Conservation (phyloP, 2,888 invertebrate genomes). For the Caenorhabditis sp. region DNA sequence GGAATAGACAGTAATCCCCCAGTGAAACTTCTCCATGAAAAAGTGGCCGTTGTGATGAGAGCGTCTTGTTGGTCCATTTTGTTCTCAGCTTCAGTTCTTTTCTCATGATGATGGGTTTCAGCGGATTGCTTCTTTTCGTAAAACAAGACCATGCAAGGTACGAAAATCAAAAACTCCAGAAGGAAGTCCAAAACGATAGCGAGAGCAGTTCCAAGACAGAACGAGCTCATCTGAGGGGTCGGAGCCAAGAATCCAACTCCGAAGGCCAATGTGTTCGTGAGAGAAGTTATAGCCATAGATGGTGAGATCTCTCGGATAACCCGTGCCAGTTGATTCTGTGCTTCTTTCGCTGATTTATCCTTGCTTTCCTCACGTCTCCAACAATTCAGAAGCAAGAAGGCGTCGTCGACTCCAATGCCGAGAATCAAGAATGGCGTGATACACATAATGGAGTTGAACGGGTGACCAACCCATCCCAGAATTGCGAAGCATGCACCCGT, state of each 20-base stretch:
- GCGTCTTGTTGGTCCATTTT: background rate
- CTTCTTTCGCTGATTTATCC: slow-evolving; percentile 37
- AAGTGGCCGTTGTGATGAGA: background rate
- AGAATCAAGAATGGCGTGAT: slow-evolving; percentile 76
- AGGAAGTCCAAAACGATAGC: slow-evolving; percentile 80
- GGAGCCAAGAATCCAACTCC: slow-evolving; percentile 74
- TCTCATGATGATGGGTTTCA: slow-evolving; percentile 2
- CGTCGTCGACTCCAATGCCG: slow-evolving; percentile 78
- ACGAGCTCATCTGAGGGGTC: slow-evolving; percentile 76
- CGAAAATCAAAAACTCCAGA: slow-evolving; percentile 78
- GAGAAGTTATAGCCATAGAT: slow-evolving; percentile 74
- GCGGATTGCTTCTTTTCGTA: slow-evolving; percentile 64
- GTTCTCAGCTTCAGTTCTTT: slow-evolving; percentile 3
- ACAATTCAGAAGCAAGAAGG: slow-evolving; percentile 73
- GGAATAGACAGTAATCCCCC: slow-evolving; percentile 63
- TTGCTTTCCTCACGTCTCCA: slow-evolving; percentile 68
- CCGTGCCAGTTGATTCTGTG: slow-evolving; percentile 53
- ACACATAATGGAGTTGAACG: slow-evolving; percentile 76
- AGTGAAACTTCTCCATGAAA: slow-evolving; percentile 59
- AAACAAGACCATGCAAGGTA: slow-evolving; percentile 71
- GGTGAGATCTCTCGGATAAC: slow-evolving; percentile 73
- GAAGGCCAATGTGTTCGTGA: slow-evolving; percentile 75
- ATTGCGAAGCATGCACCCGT: slow-evolving; percentile 70
- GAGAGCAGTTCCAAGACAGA: slow-evolving; percentile 80
- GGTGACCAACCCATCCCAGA: slow-evolving; percentile 74